These are phyloP conservation scores for Rhamphomyia laevipes DNA, from an alignment of 2,888 invertebrate genomes.

Conservation along the genomic window DNA sequence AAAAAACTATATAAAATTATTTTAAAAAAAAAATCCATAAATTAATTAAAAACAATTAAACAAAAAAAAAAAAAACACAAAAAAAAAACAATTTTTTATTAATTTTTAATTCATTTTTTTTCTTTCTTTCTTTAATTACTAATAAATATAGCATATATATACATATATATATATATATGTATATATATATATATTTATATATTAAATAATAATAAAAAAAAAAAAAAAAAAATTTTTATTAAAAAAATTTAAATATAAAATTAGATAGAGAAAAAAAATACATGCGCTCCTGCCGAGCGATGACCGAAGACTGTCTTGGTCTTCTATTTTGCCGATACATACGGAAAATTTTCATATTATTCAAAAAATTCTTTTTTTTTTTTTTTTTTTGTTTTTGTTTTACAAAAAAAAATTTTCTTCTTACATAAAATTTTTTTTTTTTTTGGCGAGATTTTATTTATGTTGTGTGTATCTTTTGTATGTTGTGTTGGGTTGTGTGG, in stretches of 20 bases:
- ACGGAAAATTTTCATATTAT: no score
- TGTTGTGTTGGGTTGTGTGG: no score
- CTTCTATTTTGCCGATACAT: conserved; percentile 2
- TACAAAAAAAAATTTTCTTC: no score
- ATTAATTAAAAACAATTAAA: neutral
- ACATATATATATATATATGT: conserved; percentile 8
- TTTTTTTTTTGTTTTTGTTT: no score
- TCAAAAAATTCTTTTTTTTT: no score
- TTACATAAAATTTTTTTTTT: no score
- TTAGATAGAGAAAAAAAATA: conserved; percentile 7
- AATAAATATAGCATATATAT: conserved; percentile 1
- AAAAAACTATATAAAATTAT: no score
- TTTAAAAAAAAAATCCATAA: neutral
- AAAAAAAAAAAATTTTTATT: neutral
- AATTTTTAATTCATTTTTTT: neutral
- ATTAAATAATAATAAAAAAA: neutral
- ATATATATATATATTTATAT: conserved; percentile 1
- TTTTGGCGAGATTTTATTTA: no score
- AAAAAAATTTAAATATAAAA: no score
- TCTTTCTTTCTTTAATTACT: neutral
- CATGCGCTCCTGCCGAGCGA: conserved; percentile 19
- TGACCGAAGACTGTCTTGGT: conserved; percentile 19
- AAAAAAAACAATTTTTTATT: no score
- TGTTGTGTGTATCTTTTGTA: no score
- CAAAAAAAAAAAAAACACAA: no score